Percentiles rank a stretch among this genome's conserved stretches.
These are phyloP conservation scores for Phoenoteleia sp. DNA, from an alignment of 2,888 invertebrate genomes.

Conservation along the genomic window DNA sequence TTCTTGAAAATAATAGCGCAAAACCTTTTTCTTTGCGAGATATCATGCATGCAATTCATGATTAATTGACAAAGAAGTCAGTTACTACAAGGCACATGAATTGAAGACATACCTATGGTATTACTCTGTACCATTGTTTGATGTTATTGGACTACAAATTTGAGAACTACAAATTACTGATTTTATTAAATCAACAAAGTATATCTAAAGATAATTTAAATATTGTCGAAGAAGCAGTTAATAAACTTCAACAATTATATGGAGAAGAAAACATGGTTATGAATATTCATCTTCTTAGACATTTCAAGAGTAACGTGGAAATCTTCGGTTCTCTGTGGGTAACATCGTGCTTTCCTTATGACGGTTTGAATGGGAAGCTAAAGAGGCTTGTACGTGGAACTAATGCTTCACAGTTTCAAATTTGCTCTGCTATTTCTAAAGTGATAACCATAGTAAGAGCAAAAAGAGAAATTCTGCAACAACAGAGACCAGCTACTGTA, in stretches of 20 bases:
- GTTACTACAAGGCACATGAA: constrained; percentile 73
- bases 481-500: background rate
- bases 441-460: background rate
- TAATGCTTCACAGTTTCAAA: background rate
- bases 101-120: constrained; percentile 64
- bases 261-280: background rate
- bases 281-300: background rate
- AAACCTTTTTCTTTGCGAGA: background rate
- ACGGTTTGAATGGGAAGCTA: background rate
- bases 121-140: constrained; percentile 68
- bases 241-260: background rate
- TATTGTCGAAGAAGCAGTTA: background rate
- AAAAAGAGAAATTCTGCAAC: background rate
- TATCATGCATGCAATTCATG: constrained; percentile 8
- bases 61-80: constrained; percentile 26
- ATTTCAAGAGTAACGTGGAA: background rate
- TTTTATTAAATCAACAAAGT: background rate
- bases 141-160: background rate
- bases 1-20: background rate
- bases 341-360: background rate
- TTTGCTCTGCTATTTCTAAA: background rate
- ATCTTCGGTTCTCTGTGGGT: background rate
- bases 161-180: background rate
- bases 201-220: background rate
- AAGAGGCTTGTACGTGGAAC: background rate